Conservation (phyloP, 2,113 vertebrate species). For the Crotalus helleri region DNA sequence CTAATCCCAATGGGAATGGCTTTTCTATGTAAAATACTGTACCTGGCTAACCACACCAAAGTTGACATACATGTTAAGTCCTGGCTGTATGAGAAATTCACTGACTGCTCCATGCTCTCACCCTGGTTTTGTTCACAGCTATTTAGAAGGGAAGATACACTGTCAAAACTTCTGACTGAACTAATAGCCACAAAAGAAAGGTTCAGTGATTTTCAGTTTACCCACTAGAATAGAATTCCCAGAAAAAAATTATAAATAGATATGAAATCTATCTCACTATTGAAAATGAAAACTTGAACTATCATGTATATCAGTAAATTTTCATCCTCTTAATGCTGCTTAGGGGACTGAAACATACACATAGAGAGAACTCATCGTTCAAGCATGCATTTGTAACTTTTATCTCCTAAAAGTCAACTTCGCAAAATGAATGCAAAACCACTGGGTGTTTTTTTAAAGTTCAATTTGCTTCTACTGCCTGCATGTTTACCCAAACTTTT, state of each 20-base stretch:
- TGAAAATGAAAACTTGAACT: neutral
- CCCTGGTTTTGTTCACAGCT: neutral
- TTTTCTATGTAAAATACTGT: neutral
- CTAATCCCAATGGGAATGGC: neutral
- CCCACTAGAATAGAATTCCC: neutral
- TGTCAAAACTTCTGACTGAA: neutral
- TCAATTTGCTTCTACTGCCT: neutral
- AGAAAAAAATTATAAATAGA: constrained; percentile 4
- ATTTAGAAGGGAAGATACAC: neutral
- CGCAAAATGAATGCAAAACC: constrained; percentile 21
- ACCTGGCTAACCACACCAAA: neutral
- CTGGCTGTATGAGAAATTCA: neutral
- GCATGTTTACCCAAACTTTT: neutral
- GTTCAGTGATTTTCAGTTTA: neutral
- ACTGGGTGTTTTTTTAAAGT: neutral
- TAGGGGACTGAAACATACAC: constrained; percentile 16
- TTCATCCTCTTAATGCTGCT: neutral
- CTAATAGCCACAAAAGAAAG: neutral
- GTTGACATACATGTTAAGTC: neutral
- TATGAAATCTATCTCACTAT: neutral
- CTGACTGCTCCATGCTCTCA: neutral
- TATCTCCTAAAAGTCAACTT: neutral
- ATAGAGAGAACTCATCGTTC: neutral
- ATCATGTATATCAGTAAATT: neutral
- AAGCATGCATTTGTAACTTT: neutral